A percentile compares a stretch with the other conserved stretches of the same genome.
phyloP scores from a whole-genome alignment of 2,888 invertebrate species.

The Sepioteuthis lessoniana region DNA sequence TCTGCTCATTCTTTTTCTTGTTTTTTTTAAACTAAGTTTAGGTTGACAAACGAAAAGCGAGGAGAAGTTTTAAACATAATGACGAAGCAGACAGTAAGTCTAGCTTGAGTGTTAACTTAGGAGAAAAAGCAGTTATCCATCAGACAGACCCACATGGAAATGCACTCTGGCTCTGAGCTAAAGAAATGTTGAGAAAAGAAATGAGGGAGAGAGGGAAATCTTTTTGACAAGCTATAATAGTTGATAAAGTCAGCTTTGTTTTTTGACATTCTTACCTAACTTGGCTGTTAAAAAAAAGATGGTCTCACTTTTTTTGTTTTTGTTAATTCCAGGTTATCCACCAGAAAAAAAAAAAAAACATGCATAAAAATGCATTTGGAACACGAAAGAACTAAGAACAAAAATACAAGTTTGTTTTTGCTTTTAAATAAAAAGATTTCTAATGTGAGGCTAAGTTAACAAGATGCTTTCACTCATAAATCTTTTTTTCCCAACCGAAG shows the following conservation, averaged over 20 bases:
- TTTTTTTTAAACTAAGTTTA: background rate
- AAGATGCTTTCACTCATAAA: background rate
- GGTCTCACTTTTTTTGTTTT: background rate
- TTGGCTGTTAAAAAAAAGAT: background rate
- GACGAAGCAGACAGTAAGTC: background rate
- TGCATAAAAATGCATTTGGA: background rate
- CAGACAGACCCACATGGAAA: constrained; percentile 1
- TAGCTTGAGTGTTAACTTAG: background rate
- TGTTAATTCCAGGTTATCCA: background rate
- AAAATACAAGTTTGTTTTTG: too few species aligned
- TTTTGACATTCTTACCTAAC: background rate
- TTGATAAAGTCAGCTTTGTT: background rate
- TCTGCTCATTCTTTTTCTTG: background rate
- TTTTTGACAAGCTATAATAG: background rate
- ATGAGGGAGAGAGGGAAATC: background rate
- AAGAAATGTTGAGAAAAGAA: background rate
- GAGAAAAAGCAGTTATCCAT: background rate
- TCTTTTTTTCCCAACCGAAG: too few species aligned
- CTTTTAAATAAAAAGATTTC: background rate
- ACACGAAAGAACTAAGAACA: background rate
- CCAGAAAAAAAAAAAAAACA: too few species aligned
- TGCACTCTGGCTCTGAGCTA: background rate
- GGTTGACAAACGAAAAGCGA: constrained; percentile 10
- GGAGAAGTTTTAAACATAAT: background rate
- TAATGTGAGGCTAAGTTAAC: background rate